These are phyloP conservation scores for Dasypus novemcinctus DNA, from an alignment of 2,113 vertebrate genomes.

Conservation along the genomic window DNA sequence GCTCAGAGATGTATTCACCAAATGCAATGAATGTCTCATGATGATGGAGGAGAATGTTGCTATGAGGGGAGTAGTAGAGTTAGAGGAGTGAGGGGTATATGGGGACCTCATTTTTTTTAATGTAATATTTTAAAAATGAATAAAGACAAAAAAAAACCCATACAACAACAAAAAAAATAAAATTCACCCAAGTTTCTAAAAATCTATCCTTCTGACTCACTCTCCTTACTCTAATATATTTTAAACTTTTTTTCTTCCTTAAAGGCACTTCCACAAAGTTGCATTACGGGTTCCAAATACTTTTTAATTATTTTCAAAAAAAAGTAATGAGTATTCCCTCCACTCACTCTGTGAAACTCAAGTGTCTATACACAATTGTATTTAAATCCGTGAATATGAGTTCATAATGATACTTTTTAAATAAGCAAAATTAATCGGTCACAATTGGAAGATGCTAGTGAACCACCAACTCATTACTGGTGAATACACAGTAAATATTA, in stretches of 20 bases:
- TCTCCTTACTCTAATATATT: background rate
- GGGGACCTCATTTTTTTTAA: no score
- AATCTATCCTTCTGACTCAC: background rate
- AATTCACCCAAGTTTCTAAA: background rate
- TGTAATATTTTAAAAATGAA: no score
- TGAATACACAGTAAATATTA: background rate
- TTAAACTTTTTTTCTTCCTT: background rate
- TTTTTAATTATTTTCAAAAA: constrained; percentile 56
- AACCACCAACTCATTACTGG: background rate
- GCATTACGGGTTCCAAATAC: background rate
- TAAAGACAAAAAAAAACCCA: no score
- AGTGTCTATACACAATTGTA: background rate
- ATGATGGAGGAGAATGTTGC: no score
- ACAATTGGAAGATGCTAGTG: background rate
- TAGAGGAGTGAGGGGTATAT: no score
- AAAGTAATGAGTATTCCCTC: background rate
- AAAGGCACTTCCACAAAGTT: background rate
- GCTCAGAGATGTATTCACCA: no score
- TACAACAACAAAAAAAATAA: no score
- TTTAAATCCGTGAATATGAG: background rate
- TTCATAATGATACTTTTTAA: background rate
- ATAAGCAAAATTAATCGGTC: background rate
- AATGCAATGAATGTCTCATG: no score
- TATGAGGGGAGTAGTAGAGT: no score
- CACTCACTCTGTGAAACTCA: constrained; percentile 11